phyloP scores from a whole-genome alignment of 2,888 invertebrate genomes.

The Meliscaeva auricollis region DNA sequence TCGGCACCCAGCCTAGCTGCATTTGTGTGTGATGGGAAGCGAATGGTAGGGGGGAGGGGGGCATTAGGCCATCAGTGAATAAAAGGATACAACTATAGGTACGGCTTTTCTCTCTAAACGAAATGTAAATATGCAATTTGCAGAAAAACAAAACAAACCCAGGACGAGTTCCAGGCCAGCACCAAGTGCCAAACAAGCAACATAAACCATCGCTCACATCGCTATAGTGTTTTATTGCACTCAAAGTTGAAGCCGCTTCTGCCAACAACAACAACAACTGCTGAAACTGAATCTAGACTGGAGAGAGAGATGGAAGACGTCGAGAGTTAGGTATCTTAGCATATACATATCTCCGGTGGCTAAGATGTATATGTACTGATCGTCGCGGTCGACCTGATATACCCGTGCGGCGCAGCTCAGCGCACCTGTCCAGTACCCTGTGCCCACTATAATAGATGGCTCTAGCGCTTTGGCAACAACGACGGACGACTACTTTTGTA shows the following conservation, averaged over 20 bases:
- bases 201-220: constrained; percentile 67
- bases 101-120: constrained; percentile 40
- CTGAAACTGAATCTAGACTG: neutral
- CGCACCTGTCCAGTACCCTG: constrained; percentile 17
- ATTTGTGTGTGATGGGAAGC: constrained; percentile 31
- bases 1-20: constrained; percentile 23
- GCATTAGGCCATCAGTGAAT: constrained; percentile 36
- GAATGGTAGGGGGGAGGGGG: no score
- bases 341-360: constrained; percentile 41
- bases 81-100: constrained; percentile 54
- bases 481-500: constrained; percentile 39
- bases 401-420: constrained; percentile 26
- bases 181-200: constrained; percentile 64
- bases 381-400: constrained; percentile 64
- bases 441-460: constrained; percentile 55
- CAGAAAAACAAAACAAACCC: constrained; percentile 62
- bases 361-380: constrained; percentile 58
- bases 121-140: constrained; percentile 76
- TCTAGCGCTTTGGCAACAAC: constrained; percentile 28
- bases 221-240: constrained; percentile 52
- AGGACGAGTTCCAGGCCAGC: constrained; percentile 61
- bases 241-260: constrained; percentile 58
- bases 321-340: constrained; percentile 37
- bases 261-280: neutral
- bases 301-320: neutral